These are phyloP conservation scores for Xestia xanthographa DNA, from an alignment of 2,888 invertebrate genomes.

Conservation along the genomic window DNA sequence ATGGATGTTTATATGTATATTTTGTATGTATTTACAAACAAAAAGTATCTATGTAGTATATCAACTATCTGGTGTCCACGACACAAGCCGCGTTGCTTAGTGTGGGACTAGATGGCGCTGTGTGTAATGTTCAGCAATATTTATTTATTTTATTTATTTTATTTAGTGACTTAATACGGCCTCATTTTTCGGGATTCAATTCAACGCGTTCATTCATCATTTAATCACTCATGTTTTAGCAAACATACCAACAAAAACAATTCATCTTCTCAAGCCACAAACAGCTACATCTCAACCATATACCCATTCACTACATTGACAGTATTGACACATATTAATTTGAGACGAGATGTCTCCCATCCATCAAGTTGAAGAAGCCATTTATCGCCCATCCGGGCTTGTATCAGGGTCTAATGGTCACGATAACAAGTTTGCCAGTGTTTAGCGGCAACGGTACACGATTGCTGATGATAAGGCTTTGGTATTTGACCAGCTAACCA, in stretches of 20 bases:
- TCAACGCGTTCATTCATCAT: neutral
- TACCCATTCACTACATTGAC: constrained; percentile 28
- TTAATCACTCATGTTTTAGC: neutral
- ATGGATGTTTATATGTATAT: too few relatives aligned
- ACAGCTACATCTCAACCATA: constrained; percentile 39
- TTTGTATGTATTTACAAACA: too few relatives aligned
- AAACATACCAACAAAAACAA: constrained; percentile 8
- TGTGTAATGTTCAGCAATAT: too few relatives aligned
- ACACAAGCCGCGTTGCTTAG: too few relatives aligned
- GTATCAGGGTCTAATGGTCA: constrained; percentile 61
- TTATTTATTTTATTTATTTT: too few relatives aligned
- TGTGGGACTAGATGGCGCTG: too few relatives aligned
- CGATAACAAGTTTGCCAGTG: constrained; percentile 60
- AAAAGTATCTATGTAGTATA: too few relatives aligned
- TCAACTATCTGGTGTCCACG: too few relatives aligned
- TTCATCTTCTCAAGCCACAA: constrained; percentile 1
- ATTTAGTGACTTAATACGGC: neutral
- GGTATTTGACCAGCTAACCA: constrained; percentile 59
- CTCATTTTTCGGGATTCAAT: neutral
- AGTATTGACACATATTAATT: constrained; percentile 57
- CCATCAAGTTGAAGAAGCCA: constrained; percentile 63
- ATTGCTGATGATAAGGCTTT: constrained; percentile 59
- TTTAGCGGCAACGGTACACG: constrained; percentile 65
- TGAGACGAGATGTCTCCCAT: constrained; percentile 44
- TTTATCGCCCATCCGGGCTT: constrained; percentile 59